These are phyloP conservation scores for Hermodice carunculata DNA, from an alignment of 2,888 invertebrate species.

Conservation along the genomic window DNA sequence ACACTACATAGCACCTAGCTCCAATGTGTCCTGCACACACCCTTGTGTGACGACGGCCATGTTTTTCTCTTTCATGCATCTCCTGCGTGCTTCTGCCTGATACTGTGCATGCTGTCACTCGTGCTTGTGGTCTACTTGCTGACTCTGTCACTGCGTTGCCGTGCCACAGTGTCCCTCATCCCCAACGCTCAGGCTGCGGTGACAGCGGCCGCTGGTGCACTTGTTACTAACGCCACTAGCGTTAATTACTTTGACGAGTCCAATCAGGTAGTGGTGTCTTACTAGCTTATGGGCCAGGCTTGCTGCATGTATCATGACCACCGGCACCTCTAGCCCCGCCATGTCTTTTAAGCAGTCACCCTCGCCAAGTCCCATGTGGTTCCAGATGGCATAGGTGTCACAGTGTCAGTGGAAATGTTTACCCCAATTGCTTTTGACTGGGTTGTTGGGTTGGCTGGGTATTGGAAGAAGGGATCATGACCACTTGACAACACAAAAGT, in stretches of 20 bases:
- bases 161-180: slow-evolving; percentile 26
- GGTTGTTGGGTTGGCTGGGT: slow-evolving; percentile 1
- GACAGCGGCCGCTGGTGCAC: slow-evolving; percentile 66
- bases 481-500: no score
- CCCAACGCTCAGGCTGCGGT: slow-evolving; percentile 66
- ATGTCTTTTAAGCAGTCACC: background rate
- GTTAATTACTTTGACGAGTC: slow-evolving; percentile 96
- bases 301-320: background rate
- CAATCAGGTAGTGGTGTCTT: slow-evolving; percentile 81
- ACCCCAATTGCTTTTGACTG: no score
- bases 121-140: slow-evolving; percentile 25
- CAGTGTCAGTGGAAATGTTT: no score
- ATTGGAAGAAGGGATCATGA: no score
- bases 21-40: no score
- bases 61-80: slow-evolving; percentile 26
- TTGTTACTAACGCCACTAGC: slow-evolving; percentile 97
- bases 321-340: background rate
- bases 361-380: background rate
- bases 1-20: no score
- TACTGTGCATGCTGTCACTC: slow-evolving; percentile 30
- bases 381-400: no score
- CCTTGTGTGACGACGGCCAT: background rate
- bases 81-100: slow-evolving; percentile 21
- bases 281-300: background rate
- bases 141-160: slow-evolving; percentile 23